phyloP scores from a whole-genome alignment of 2,888 invertebrate species.

The Dynastes tityus region DNA sequence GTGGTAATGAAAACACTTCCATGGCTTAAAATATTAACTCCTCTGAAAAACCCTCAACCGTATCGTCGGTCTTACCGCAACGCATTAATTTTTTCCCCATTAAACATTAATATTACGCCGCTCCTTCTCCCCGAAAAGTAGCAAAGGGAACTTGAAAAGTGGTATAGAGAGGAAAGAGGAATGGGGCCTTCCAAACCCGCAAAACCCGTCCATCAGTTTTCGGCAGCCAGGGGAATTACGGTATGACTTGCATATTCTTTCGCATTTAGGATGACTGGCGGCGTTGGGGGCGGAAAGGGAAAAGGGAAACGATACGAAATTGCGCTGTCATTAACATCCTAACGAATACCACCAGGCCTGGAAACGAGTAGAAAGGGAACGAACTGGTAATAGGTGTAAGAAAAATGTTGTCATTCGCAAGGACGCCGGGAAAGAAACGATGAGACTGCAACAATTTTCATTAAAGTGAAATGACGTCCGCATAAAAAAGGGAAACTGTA shows the following conservation, averaged over 20 bases:
- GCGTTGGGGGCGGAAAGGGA: background rate
- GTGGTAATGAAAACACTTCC: background rate
- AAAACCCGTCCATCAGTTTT: conserved; percentile 26
- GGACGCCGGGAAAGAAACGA: background rate
- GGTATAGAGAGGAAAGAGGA: background rate
- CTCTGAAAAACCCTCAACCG: background rate
- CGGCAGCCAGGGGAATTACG: conserved; percentile 26
- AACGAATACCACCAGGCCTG: background rate
- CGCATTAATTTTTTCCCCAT: conserved; percentile 32
- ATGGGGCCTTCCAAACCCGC: background rate
- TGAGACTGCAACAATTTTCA: conserved; percentile 37
- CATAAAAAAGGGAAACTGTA: conserved; percentile 9
- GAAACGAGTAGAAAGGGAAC: background rate
- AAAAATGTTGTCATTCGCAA: conserved; percentile 13
- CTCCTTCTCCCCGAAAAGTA: too few relatives aligned
- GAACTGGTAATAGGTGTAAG: background rate
- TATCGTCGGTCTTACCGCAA: background rate
- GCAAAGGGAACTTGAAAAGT: background rate
- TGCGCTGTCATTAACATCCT: conserved; percentile 23
- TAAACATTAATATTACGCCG: conserved; percentile 30
- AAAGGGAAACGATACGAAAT: background rate
- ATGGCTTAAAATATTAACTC: too few relatives aligned
- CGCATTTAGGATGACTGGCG: background rate
- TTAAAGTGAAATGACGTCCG: conserved; percentile 21
- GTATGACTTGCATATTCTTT: conserved; percentile 37